Percentiles rank a stretch among this genome's conserved stretches.
Conservation (phyloP, 30 jellyfish, hydroid and myxozoan species). For the Mastigias papua region DNA sequence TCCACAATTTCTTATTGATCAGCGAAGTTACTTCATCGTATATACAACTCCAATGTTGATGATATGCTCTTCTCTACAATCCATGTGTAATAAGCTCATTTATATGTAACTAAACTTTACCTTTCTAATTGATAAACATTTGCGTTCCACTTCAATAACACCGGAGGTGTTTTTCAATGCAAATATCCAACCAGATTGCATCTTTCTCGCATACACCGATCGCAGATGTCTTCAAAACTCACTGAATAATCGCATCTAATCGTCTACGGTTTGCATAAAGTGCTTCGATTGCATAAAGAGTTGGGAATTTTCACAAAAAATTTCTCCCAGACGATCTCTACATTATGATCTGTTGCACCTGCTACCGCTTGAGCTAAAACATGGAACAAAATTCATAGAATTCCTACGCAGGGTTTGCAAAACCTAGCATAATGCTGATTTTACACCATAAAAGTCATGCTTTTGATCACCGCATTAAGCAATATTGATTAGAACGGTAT, state of each 20-base stretch:
- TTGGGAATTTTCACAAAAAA: conserved; percentile 1
- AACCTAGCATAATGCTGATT: not conserved
- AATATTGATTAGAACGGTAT: too few species aligned
- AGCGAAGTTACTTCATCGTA: not conserved
- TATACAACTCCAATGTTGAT: not conserved
- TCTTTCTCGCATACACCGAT: not conserved
- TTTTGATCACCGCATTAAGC: too few species aligned
- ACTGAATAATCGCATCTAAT: conserved; percentile 1
- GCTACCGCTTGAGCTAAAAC: conserved; percentile 30
- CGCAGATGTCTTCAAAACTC: conserved; percentile 21
- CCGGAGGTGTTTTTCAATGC: not conserved
- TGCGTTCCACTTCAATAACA: not conserved
- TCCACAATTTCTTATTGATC: not conserved
- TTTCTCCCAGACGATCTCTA: not conserved
- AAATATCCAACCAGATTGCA: not conserved
- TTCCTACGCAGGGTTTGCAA: not conserved
- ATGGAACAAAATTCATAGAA: not conserved
- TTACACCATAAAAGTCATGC: too few species aligned
- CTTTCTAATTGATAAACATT: not conserved
- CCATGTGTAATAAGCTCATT: not conserved
- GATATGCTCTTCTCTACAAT: too few species aligned
- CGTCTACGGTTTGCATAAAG: conserved; percentile 12
- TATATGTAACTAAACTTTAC: not conserved
- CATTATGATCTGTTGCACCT: conserved; percentile 40
- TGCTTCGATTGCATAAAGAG: conserved; percentile 18